phyloP scores from a whole-genome alignment of 2,797 vertebrate species.

The Glyptemys insculpta region DNA sequence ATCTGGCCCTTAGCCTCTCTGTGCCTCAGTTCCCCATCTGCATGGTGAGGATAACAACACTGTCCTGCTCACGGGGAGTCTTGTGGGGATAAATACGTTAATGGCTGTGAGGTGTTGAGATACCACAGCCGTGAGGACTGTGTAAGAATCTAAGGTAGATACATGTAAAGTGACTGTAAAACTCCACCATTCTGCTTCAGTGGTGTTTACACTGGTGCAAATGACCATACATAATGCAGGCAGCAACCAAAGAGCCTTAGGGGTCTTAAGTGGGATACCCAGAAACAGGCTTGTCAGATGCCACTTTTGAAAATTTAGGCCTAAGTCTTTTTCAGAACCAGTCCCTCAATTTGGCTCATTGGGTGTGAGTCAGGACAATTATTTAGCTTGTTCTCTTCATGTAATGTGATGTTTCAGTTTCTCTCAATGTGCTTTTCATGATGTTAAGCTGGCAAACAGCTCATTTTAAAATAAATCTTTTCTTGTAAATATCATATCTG shows the following conservation, averaged over 20 bases:
- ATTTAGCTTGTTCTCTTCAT: background rate
- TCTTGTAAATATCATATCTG: background rate
- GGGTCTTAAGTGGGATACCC: background rate
- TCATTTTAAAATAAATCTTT: background rate
- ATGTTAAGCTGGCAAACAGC: background rate
- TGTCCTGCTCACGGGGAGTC: background rate
- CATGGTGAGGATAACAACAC: background rate
- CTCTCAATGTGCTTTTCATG: background rate
- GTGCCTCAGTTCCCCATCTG: background rate
- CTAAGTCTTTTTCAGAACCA: background rate
- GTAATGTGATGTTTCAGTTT: fast-evolving
- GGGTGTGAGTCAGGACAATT: background rate
- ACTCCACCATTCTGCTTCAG: background rate
- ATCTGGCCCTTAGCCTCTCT: background rate
- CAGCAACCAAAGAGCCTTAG: background rate
- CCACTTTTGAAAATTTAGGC: background rate
- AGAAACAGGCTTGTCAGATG: background rate
- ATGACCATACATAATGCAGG: background rate
- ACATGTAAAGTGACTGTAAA: background rate
- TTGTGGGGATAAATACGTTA: background rate
- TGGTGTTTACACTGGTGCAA: background rate
- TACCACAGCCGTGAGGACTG: background rate
- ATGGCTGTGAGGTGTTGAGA: background rate
- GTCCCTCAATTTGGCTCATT: background rate
- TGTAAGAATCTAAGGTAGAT: background rate